A percentile compares a stretch with the other conserved stretches of the same genome.
Conservation (phyloP, 2,113 vertebrate species). For the Crotalus tigris region DNA sequence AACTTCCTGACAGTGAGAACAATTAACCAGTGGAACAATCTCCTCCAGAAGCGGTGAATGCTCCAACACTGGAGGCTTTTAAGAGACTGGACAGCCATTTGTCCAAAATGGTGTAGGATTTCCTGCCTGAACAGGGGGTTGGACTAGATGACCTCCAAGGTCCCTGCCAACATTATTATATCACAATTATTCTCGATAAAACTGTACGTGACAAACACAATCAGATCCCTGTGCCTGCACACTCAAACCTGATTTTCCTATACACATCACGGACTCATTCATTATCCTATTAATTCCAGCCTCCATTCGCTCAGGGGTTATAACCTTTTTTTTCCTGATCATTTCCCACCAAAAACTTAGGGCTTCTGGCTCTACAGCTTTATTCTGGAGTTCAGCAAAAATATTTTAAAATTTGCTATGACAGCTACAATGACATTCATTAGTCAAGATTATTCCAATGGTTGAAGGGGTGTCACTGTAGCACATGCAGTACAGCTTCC, state of each 20-base stretch:
- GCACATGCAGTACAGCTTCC: background rate
- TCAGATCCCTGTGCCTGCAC: background rate
- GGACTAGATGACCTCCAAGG: no score
- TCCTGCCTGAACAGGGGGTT: no score
- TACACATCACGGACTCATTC: background rate
- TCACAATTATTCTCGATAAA: background rate
- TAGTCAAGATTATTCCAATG: background rate
- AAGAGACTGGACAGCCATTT: no score
- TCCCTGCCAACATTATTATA: no score
- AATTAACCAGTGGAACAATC: no score
- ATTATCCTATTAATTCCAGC: background rate
- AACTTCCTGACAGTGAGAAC: no score
- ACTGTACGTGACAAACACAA: background rate
- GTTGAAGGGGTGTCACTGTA: background rate
- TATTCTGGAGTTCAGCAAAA: background rate
- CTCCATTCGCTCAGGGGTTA: background rate
- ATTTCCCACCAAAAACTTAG: background rate
- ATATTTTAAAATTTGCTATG: background rate
- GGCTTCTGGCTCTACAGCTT: background rate
- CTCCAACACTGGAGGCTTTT: no score
- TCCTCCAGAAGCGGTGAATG: no score
- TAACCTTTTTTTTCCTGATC: background rate
- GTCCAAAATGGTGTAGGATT: no score
- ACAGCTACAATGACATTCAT: background rate
- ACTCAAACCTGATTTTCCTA: background rate